Conservation (phyloP, 2,113 vertebrate genomes). For the Talpa occidentalis region DNA sequence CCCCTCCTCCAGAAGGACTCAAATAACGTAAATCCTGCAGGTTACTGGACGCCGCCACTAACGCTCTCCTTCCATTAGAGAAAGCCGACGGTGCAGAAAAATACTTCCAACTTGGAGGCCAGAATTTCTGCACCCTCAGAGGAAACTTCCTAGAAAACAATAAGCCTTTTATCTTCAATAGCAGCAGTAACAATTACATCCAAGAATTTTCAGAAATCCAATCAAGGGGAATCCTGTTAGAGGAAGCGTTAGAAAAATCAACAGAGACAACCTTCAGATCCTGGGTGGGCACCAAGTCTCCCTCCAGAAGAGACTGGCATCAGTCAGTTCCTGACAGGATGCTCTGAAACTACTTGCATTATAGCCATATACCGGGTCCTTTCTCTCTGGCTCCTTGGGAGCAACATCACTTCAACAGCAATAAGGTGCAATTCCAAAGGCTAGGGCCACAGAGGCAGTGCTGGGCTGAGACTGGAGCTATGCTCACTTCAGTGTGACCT, state of each 20-base stretch:
- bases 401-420: slow-evolving; percentile 25
- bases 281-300: neutral
- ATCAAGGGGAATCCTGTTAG: slow-evolving; percentile 44
- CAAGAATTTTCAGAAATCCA: slow-evolving; percentile 67
- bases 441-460: neutral
- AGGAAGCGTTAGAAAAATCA: slow-evolving; percentile 59
- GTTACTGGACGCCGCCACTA: slow-evolving; percentile 26
- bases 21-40: slow-evolving; percentile 3
- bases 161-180: slow-evolving; percentile 71
- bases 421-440: slow-evolving; percentile 14
- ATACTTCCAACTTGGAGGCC: slow-evolving; percentile 50
- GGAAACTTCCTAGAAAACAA: slow-evolving; percentile 81
- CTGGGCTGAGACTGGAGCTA: neutral
- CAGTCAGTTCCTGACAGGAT: slow-evolving; percentile 3
- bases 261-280: slow-evolving; percentile 15
- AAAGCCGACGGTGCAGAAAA: slow-evolving; percentile 48
- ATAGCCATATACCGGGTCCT: neutral
- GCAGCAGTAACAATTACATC: slow-evolving; percentile 46
- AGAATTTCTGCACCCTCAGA: slow-evolving; percentile 61
- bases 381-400: neutral
- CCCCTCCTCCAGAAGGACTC: slow-evolving; percentile 39
- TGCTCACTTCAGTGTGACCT: slow-evolving; percentile 68
- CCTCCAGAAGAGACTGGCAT: neutral
- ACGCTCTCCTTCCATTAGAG: neutral
- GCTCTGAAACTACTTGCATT: neutral